Percentiles rank a stretch among this genome's conserved stretches.
These are phyloP conservation scores for Trachythela sp. DNA, from an alignment of 64 coral and sea anemone species.

Conservation along the genomic window DNA sequence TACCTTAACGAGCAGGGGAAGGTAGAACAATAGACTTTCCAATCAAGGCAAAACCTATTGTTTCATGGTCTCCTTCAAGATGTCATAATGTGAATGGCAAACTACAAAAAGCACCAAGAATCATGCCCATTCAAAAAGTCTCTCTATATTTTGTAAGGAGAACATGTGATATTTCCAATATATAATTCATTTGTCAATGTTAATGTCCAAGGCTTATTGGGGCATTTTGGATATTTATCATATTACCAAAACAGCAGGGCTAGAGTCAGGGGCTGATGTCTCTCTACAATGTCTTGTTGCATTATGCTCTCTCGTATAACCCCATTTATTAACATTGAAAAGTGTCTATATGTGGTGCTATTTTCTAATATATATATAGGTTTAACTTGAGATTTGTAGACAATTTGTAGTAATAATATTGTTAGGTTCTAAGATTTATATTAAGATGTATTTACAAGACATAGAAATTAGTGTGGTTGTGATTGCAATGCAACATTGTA, in stretches of 20 bases:
- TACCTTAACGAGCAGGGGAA: constrained; percentile 34
- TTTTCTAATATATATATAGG: too few relatives aligned
- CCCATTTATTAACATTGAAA: too few relatives aligned
- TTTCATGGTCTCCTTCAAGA: constrained; percentile 12
- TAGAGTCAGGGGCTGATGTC: too few relatives aligned
- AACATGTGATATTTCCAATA: background rate
- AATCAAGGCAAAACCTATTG: constrained; percentile 23
- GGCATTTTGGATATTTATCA: too few relatives aligned
- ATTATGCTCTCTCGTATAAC: too few relatives aligned
- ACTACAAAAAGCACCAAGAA: constrained; percentile 6
- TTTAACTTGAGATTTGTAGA: background rate
- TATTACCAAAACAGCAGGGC: too few relatives aligned
- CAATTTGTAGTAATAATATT: too few relatives aligned
- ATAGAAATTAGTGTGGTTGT: too few relatives aligned
- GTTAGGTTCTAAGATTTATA: background rate
- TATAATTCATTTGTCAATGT: constrained; percentile 8
- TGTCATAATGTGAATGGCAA: background rate
- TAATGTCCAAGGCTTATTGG: background rate
- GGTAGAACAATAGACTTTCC: constrained; percentile 35
- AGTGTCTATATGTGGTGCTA: too few relatives aligned
- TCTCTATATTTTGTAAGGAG: constrained; percentile 1
- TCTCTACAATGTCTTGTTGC: too few relatives aligned
- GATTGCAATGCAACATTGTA: too few relatives aligned
- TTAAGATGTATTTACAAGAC: too few relatives aligned
- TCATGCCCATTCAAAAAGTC: constrained; percentile 30